Conservation (phyloP, 30 jellyfish, hydroid and myxozoan genomes). For the Pseudorhiza aurosa region DNA sequence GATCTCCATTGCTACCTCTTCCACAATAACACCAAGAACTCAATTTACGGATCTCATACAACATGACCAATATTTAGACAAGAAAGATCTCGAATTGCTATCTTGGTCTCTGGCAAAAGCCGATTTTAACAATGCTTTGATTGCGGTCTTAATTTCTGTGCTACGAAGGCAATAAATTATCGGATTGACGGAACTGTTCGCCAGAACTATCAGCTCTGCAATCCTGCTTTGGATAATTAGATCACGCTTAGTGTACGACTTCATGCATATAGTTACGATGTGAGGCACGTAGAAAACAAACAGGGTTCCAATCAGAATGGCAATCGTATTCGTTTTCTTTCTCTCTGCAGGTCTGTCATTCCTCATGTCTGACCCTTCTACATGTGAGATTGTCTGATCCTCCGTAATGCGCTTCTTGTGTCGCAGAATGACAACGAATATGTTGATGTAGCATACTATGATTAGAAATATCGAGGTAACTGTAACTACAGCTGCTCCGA, state of each 20-base stretch:
- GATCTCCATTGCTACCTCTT: no score
- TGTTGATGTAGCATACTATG: constrained; percentile 49
- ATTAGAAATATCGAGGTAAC: constrained; percentile 38
- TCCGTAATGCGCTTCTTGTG: constrained; percentile 53
- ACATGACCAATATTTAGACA: no score
- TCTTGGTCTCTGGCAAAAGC: background rate
- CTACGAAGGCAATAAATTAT: constrained; percentile 40
- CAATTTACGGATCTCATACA: no score
- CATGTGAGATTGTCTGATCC: constrained; percentile 43
- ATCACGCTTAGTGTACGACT: constrained; percentile 11
- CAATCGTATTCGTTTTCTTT: constrained; percentile 48
- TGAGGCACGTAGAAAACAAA: constrained; percentile 70
- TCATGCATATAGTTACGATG: constrained; percentile 28
- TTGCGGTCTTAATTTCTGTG: constrained; percentile 43
- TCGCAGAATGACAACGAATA: constrained; percentile 49
- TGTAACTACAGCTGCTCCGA: constrained; percentile 34
- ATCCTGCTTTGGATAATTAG: constrained; percentile 16
- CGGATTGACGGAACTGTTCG: constrained; percentile 59
- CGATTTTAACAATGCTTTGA: constrained; percentile 3
- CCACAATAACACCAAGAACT: no score
- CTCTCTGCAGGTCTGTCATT: constrained; percentile 43
- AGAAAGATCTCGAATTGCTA: no score
- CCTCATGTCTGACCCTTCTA: constrained; percentile 23
- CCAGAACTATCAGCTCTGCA: constrained; percentile 25
- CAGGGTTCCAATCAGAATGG: constrained; percentile 32